A percentile compares a stretch with the other conserved stretches of the same genome.
These are phyloP conservation scores for Sthenelais limicola DNA, from an alignment of 2,888 invertebrate species.

Conservation along the genomic window DNA sequence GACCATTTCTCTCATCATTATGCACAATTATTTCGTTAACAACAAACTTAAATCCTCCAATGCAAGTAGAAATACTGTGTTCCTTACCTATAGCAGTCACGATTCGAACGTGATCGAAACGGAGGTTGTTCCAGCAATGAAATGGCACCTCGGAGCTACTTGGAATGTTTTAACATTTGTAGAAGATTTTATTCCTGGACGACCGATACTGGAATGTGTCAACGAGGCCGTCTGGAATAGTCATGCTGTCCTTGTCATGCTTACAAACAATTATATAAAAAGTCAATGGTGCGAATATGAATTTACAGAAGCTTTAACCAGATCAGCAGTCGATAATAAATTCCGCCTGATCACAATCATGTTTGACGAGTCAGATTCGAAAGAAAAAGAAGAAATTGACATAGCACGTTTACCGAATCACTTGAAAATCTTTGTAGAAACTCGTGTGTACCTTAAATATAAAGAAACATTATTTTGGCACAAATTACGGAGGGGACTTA, in stretches of 20 bases:
- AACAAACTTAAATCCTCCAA: too few relatives aligned
- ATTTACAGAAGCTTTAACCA: conserved; percentile 7
- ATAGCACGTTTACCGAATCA: too few relatives aligned
- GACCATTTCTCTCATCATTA: too few relatives aligned
- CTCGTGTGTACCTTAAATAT: too few relatives aligned
- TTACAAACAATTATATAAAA: background rate
- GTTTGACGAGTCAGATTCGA: too few relatives aligned
- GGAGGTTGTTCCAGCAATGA: background rate
- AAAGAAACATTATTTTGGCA: too few relatives aligned
- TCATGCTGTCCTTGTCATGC: conserved; percentile 9
- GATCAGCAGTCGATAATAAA: background rate
- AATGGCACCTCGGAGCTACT: background rate
- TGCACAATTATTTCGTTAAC: too few relatives aligned
- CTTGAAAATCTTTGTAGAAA: too few relatives aligned
- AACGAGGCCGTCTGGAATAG: conserved; percentile 12
- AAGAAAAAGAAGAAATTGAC: too few relatives aligned
- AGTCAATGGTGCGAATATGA: background rate
- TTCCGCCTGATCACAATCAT: conserved; percentile 2
- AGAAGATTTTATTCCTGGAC: conserved; percentile 8
- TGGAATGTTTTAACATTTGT: background rate
- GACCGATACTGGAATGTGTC: background rate
- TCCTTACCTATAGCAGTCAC: conserved; percentile 20
- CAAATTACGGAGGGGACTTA: too few relatives aligned
- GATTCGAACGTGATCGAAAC: background rate
- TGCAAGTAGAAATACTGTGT: too few relatives aligned